phyloP scores from a whole-genome alignment of 2,888 invertebrate species.

The Octodonta nipae region DNA sequence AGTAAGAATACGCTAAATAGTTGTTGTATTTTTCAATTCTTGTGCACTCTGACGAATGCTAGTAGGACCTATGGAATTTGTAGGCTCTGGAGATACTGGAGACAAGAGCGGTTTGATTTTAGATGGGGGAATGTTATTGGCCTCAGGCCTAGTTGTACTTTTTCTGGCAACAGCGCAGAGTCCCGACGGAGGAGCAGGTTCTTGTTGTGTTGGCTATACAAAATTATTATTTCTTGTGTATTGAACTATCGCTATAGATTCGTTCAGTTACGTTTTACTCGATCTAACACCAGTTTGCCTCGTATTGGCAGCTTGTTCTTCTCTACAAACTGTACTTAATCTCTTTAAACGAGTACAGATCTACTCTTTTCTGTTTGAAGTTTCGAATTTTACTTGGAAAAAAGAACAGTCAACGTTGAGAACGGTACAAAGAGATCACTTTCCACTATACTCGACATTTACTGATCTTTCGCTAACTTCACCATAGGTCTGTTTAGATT shows the following conservation, averaged over 20 bases:
- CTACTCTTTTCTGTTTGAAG: slow-evolving; percentile 72
- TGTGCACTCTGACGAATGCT: too few relatives aligned
- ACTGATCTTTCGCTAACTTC: slow-evolving; percentile 62
- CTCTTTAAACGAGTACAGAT: slow-evolving; percentile 88
- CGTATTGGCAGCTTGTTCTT: slow-evolving; percentile 30
- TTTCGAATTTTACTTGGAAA: slow-evolving; percentile 71
- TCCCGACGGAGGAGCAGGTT: slow-evolving; percentile 6
- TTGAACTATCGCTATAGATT: slow-evolving; percentile 56
- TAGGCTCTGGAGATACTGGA: slow-evolving; percentile 10
- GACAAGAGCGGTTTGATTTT: slow-evolving; percentile 27
- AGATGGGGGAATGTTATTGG: slow-evolving; percentile 11
- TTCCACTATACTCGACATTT: slow-evolving; percentile 75
- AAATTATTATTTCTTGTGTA: slow-evolving; percentile 47
- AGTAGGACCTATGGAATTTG: slow-evolving; percentile 37
- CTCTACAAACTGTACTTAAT: slow-evolving; percentile 41
- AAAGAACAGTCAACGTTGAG: slow-evolving; percentile 77
- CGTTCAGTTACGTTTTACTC: slow-evolving; percentile 23
- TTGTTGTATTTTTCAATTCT: too few relatives aligned
- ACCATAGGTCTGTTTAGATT: slow-evolving; percentile 80
- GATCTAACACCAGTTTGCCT: slow-evolving; percentile 22
- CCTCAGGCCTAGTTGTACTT: slow-evolving; percentile 44
- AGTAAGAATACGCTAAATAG: too few relatives aligned
- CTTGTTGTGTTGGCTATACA: slow-evolving; percentile 8
- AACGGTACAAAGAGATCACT: slow-evolving; percentile 68
- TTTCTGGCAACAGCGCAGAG: slow-evolving; percentile 66